phyloP scores from a whole-genome alignment of 2,113 vertebrate genomes.

The Cyprinus carpio region DNA sequence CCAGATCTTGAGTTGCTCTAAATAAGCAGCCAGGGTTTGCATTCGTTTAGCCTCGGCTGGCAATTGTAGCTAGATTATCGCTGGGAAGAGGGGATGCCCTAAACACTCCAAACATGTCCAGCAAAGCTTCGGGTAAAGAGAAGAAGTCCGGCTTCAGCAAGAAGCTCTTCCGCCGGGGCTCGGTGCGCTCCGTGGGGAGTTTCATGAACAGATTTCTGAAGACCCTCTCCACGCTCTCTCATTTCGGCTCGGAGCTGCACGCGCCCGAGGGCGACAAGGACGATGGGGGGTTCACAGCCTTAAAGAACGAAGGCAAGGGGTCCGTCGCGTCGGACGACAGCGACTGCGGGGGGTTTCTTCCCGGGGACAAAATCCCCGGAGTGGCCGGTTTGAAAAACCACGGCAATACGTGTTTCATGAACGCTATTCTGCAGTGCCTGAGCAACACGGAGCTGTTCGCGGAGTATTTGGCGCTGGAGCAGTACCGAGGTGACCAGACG shows the following conservation, averaged over 20 bases:
- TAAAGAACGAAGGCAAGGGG: conserved; percentile 72
- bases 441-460: conserved; percentile 97
- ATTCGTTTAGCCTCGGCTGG: background rate
- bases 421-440: conserved; percentile 94
- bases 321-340: conserved; percentile 70
- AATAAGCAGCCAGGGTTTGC: conserved; percentile 12
- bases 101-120: conserved; percentile 70
- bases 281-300: conserved; percentile 79
- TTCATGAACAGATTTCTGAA: conserved; percentile 87
- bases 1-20: background rate
- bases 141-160: conserved; percentile 89
- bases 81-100: conserved; percentile 8
- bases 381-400: conserved; percentile 94
- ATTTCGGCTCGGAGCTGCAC: conserved; percentile 83
- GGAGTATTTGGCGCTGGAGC: conserved; percentile 92
- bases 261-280: conserved; percentile 73
- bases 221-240: conserved; percentile 88
- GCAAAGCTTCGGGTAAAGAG: conserved; percentile 83
- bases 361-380: conserved; percentile 79
- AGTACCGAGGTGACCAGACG: conserved; percentile 79
- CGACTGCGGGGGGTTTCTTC: conserved; percentile 70
- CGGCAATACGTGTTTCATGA: conserved; percentile 98
- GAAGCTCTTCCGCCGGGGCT: conserved; percentile 85
- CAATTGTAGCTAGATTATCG: background rate
- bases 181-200: conserved; percentile 83